Base-by-base conservation (phyloP, 2,888 invertebrate species). In the Cecidostiba fungosa region DNA sequence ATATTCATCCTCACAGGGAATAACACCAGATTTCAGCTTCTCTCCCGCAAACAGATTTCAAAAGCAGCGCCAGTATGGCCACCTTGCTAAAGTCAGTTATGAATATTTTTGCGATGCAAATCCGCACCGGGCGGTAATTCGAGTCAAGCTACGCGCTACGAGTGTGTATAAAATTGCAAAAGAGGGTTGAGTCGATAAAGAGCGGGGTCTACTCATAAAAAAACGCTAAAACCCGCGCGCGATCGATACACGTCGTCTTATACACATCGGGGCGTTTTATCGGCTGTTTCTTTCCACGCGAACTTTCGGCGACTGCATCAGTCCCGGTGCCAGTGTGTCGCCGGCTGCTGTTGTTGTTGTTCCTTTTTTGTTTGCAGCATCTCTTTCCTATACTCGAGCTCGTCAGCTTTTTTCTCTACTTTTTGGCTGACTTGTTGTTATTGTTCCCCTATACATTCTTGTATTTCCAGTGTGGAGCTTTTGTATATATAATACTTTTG, bases 301-400 rank as follows among this genome's bases (percentile, higher is more conserved):
- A 36, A 39, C n/a, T 79, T 79, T 79, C 29, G 78, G 36, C 77
- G 14, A 19, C 79, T 36, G 36, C 50, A 39, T 59, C 43, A 81
- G 36, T 74, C 84, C 84, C 87, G 89, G 89, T 89, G 89, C 89
- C 89, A 89, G 88, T 89, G 85, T 89, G 89, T 90, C 89, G 89
- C 86, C 87, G 86, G 82, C 72, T 84, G 87, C 88, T 87, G 82
- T 47, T 47, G 47, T 47, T 16, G 47, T 1, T 14, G 2, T 47
- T 8, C 1, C 8, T 12, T 16, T 47, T 77, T 85, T 82, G 76
- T 86, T 87, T 59, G 78, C 85, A 32, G 32, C 77, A 77, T 82
- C 73, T 84, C 81, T 84, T 85, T 83, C 81, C 81, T 84, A 82
- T 84, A 29, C 36, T n/a, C n/a, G n/a, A n/a, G n/a, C n/a, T n/a